Base-by-base conservation (phyloP, 2,113 vertebrate species). In the Ptilorrhoa leucosticta region DNA sequence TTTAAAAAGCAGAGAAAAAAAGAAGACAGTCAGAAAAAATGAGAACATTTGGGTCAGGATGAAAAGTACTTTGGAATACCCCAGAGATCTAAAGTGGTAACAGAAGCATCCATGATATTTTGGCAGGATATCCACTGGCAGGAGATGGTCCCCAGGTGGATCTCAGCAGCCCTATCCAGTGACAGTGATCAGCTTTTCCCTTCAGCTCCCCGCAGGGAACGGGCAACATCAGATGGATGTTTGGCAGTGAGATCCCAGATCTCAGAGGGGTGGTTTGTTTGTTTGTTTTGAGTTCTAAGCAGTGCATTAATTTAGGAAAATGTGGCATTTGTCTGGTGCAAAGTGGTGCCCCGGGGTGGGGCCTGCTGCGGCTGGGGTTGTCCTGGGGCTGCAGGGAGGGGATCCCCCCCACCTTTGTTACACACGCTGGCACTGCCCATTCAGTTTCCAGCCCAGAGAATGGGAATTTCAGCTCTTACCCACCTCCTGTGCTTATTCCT, bases 301-400 rank as follows among this genome's bases (percentile, higher is more conserved):
- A 2, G 44, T 35, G 23, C 31, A 47, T 47, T 44, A 7, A 7
- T 50, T 35, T 31, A 44, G 61, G 18, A 26, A 66, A 72, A 33
- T 3, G 7, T 47, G 56, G 5, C 2, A 0, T 54, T 33, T 33
- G 4, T 69, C 24, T 28, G 65, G 45, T 54, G 61, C 23, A 23
- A 44, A 40, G 50, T 1, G 54, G 19, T 30, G 16, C 2, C 2
- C 1, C 4, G 9, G 37, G 14, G 16, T 10, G 42, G 44, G 42
- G 14, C n/a, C 45, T 11, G 17, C n/a, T 0, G 1, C 40, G 51
- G 0, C n/a, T 9, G 1, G 6, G 7, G 13, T 0, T 20, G 39
- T 51, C 12, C 63, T 2, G n/a, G 31, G 40, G 9, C 28, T 9
- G 0, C 3, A 33, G 4, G 3, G 35, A 13, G 35, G n/a, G n/a